These are phyloP conservation scores for Julus scandinavius DNA, from an alignment of 2,888 invertebrate species.

Conservation along the genomic window DNA sequence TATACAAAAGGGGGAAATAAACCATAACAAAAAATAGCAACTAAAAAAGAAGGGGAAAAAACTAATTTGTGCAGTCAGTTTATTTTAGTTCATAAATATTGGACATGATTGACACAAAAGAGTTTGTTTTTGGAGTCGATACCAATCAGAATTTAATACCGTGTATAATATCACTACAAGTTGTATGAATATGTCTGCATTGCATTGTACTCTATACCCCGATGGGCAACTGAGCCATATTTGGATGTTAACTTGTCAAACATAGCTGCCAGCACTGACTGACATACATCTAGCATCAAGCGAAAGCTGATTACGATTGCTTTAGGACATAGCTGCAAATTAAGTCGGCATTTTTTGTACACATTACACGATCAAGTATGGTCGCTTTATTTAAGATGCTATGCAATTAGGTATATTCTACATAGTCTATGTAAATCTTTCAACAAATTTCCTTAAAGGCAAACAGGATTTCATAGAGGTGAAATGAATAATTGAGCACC, in stretches of 20 bases:
- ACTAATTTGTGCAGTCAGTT: background rate
- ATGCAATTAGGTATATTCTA: background rate
- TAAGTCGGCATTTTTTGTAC: background rate
- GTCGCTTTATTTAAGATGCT: background rate
- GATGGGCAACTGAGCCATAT: background rate
- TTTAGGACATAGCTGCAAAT: background rate
- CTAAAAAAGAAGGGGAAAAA: background rate
- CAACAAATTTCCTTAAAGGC: background rate
- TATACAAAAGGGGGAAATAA: background rate
- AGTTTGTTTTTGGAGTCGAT: background rate
- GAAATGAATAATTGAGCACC: background rate
- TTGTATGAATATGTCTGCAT: background rate
- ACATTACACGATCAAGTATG: background rate
- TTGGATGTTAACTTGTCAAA: conserved; percentile 14
- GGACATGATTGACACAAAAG: conserved; percentile 22
- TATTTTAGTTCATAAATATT: background rate
- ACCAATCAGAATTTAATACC: background rate
- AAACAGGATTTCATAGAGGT: background rate
- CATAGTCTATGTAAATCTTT: background rate
- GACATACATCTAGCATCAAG: background rate
- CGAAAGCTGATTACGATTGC: background rate
- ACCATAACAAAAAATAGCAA: background rate
- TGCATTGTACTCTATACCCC: background rate
- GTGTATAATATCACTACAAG: background rate
- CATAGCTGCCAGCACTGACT: background rate